Conservation (phyloP, 2,888 invertebrate genomes). For the Nomada hirtipes region DNA sequence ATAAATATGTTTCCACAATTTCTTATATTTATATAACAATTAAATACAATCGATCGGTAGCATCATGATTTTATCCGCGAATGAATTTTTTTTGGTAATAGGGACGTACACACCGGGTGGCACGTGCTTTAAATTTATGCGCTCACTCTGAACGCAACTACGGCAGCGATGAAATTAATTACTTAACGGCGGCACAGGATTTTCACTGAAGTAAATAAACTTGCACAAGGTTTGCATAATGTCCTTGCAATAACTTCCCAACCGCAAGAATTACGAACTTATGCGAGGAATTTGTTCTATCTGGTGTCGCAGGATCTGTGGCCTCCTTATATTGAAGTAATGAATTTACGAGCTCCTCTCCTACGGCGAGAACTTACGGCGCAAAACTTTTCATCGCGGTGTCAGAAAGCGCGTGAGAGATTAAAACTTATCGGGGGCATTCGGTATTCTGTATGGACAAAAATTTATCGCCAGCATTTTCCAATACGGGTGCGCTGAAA, state of each 20-base stretch:
- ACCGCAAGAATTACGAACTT: conserved; percentile 39
- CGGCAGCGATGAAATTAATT: conserved; percentile 18
- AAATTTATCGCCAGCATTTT: background rate
- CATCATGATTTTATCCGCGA: no score
- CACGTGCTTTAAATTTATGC: no score
- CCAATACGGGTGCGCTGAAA: conserved; percentile 1
- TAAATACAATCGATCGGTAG: no score
- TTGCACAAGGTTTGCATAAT: conserved; percentile 6
- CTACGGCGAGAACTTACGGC: background rate
- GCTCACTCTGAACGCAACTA: no score
- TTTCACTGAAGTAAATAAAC: background rate
- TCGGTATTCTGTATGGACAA: background rate
- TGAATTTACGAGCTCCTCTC: conserved; percentile 40
- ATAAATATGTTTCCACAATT: no score
- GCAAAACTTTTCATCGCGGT: conserved; percentile 31
- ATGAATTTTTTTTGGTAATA: no score
- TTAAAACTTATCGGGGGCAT: conserved; percentile 21
- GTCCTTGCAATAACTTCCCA: conserved; percentile 33
- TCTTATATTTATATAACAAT: no score
- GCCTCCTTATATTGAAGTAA: conserved; percentile 36
- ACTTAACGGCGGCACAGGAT: background rate
- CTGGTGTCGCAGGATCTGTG: conserved; percentile 1
- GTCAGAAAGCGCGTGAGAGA: conserved; percentile 7
- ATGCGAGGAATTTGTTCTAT: conserved; percentile 42
- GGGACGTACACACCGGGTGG: no score